Evolutionary conservation across 2,797 vertebrate species (phyloP).

Genomic region (Pteronotus mesoamericanus): DNA sequence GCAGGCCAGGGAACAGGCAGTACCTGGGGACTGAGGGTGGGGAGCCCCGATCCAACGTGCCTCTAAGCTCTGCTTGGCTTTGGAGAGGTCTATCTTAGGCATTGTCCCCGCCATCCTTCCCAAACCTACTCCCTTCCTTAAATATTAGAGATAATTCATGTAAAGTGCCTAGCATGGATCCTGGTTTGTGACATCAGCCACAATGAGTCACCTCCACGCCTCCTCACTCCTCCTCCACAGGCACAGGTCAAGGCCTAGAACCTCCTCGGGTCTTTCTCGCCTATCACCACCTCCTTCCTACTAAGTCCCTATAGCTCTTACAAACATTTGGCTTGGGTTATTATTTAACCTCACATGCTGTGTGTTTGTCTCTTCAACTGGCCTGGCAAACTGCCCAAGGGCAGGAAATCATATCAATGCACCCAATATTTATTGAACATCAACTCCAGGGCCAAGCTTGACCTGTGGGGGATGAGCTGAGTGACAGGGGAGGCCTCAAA

Average conservation of each 20-base stretch:
- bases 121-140: not conserved
- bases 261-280: not conserved
- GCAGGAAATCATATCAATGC: slow-evolving; percentile 56
- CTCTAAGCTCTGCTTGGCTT: not conserved
- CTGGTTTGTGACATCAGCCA: slow-evolving; percentile 34
- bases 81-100: slow-evolving; percentile 10
- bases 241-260: not conserved
- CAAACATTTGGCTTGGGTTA: slow-evolving; percentile 22
- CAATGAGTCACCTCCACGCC: slow-evolving; percentile 52
- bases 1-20: slow-evolving; percentile 68
- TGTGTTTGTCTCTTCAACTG: slow-evolving; percentile 19
- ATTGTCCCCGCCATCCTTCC: not conserved
- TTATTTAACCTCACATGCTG: slow-evolving; percentile 45
- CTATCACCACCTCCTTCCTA: not conserved
- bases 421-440: slow-evolving; percentile 26
- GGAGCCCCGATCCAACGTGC: slow-evolving; percentile 12
- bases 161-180: not conserved
- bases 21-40: slow-evolving; percentile 54
- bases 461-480: slow-evolving; percentile 2
- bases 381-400: not conserved
- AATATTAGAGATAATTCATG: slow-evolving; percentile 33
- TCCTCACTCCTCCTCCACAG: not conserved
- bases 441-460: not conserved
- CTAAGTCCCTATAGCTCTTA: not conserved
- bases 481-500: not conserved